A percentile compares a stretch with the other conserved stretches of the same genome.
Conservation (phyloP, 2,797 vertebrate genomes). For the Dermochelys coriacea region DNA sequence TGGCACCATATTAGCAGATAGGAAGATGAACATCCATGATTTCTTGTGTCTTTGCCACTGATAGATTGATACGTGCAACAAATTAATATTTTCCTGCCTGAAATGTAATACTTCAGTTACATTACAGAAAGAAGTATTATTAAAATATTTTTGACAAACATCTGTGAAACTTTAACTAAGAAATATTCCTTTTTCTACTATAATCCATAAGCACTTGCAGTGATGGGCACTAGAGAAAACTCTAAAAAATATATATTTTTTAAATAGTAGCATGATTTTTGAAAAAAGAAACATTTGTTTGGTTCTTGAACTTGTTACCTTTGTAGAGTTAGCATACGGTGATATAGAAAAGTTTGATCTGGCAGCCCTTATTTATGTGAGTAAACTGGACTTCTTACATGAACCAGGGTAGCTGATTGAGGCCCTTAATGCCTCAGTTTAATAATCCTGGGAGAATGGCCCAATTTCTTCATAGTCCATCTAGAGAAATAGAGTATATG, state of each 20-base stretch:
- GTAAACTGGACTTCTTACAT: neutral
- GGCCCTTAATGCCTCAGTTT: slow-evolving; percentile 3
- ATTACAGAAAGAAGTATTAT: neutral
- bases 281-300: slow-evolving; percentile 13
- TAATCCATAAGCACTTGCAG: neutral
- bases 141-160: neutral
- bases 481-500: slow-evolving; percentile 14
- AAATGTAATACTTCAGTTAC: neutral
- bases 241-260: neutral
- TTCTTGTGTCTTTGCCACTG: neutral
- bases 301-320: neutral
- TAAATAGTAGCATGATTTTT: neutral
- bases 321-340: neutral
- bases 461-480: neutral
- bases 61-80: neutral
- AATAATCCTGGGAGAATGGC: slow-evolving; percentile 24
- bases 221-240: neutral
- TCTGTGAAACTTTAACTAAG: neutral
- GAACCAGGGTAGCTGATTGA: slow-evolving; percentile 1
- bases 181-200: neutral
- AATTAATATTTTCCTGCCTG: neutral
- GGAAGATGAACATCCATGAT: neutral
- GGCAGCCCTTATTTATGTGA: neutral
- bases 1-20: neutral
- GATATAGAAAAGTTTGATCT: neutral